These are phyloP conservation scores for Pseudoatta argentina DNA, from an alignment of 1,140 invertebrate genomes.

Conservation along the genomic window DNA sequence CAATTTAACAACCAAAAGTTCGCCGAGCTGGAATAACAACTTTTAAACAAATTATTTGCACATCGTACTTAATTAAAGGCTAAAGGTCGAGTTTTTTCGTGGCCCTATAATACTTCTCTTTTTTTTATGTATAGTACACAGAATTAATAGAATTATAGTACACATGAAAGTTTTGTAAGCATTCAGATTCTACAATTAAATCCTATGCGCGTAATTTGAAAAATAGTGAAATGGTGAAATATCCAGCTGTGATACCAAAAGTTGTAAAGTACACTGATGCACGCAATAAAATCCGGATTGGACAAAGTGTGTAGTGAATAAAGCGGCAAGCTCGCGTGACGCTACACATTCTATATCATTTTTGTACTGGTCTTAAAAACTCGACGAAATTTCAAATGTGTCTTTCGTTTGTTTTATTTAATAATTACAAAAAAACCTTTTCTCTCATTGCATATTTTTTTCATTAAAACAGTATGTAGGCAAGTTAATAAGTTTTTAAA, in stretches of 20 bases:
- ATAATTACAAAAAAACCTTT: neutral
- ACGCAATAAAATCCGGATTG: constrained; percentile 62
- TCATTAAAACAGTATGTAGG: neutral
- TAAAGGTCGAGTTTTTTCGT: constrained; percentile 18
- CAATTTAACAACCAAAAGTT: constrained; percentile 28
- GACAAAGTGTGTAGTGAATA: constrained; percentile 38
- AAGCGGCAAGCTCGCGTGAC: constrained; percentile 38
- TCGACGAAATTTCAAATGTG: neutral
- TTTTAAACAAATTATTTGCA: constrained; percentile 36
- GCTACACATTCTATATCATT: constrained; percentile 17
- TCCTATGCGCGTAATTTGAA: constrained; percentile 25
- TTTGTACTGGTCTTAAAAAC: constrained; percentile 10
- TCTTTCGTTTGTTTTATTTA: neutral
- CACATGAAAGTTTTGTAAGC: constrained; percentile 1
- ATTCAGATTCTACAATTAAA: constrained; percentile 43
- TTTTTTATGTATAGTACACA: neutral
- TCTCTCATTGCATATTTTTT: neutral
- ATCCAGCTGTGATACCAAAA: constrained; percentile 42
- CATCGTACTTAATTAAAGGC: constrained; percentile 26
- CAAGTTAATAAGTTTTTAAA: no score
- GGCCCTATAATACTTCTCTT: neutral
- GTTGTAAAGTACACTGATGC: constrained; percentile 35
- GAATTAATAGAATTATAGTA: neutral
- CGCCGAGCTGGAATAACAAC: constrained; percentile 35
- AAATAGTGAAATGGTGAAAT: constrained; percentile 43